A percentile compares a stretch with the other conserved stretches of the same genome.
Evolutionary conservation across 2,113 vertebrate genomes (phyloP).

Genomic region (Limnothrissa miodon): DNA sequence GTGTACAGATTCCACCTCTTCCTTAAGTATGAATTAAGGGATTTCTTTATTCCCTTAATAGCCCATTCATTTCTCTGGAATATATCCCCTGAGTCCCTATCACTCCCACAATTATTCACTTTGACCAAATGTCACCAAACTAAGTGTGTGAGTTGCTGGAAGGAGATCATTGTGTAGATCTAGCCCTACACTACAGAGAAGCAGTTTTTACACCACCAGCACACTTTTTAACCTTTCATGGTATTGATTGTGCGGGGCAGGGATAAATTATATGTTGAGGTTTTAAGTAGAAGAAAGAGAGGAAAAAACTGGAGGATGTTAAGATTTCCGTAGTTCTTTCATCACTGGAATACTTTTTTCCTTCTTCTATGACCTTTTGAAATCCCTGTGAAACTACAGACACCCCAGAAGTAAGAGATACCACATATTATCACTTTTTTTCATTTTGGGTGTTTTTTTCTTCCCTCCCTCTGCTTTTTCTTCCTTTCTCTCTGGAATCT

Average conservation of each 20-base stretch:
- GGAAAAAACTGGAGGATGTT: conserved; percentile 34
- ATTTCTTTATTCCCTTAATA: conserved; percentile 54
- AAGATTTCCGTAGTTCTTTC: conserved; percentile 43
- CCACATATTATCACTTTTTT: conserved; percentile 46
- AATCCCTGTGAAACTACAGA: conserved; percentile 50
- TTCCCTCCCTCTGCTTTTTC: conserved; percentile 28
- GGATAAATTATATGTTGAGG: conserved; percentile 35
- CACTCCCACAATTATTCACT: conserved; percentile 46
- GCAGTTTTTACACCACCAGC: conserved; percentile 15
- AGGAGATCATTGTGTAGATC: conserved; percentile 18
- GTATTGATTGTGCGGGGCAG: conserved; percentile 36
- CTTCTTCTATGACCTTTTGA: conserved; percentile 48
- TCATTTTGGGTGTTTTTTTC: conserved; percentile 37
- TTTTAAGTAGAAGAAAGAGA: conserved; percentile 21
- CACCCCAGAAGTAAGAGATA: conserved; percentile 50
- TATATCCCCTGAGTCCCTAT: conserved; percentile 45
- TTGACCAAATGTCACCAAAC: conserved; percentile 49
- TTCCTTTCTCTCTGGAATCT: conserved; percentile 43
- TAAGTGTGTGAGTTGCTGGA: conserved; percentile 24
- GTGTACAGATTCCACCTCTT: conserved; percentile 44
- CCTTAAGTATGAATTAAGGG: conserved; percentile 49
- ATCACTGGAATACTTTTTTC: conserved; percentile 43
- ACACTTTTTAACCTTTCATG: conserved; percentile 36
- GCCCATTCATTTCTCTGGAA: conserved; percentile 46
- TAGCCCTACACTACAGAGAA: conserved; percentile 16